These are phyloP conservation scores for Podabrus alpinus DNA, from an alignment of 2,888 invertebrate species.

Conservation along the genomic window DNA sequence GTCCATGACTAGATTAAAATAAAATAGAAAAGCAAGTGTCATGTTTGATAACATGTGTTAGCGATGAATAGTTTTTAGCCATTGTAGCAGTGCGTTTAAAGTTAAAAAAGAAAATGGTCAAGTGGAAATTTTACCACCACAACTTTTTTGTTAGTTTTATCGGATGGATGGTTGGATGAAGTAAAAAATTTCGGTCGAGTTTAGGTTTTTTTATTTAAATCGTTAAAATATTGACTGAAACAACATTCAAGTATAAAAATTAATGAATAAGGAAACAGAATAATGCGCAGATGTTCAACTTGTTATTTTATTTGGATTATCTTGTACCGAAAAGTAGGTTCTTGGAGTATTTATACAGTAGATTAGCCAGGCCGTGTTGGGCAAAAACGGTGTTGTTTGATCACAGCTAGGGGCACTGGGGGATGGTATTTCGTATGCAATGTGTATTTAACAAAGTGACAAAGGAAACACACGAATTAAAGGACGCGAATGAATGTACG, in stretches of 20 bases:
- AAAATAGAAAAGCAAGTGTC: slow-evolving; percentile 44
- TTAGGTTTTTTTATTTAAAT: slow-evolving; percentile 8
- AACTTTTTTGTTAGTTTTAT: not conserved
- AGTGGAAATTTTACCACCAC: not conserved
- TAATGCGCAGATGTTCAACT: slow-evolving; percentile 43
- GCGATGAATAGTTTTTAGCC: slow-evolving; percentile 35
- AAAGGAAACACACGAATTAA: slow-evolving; percentile 42
- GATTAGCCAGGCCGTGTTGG: slow-evolving; percentile 49
- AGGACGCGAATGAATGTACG: slow-evolving; percentile 35
- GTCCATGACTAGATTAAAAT: slow-evolving; percentile 37
- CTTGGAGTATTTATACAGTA: slow-evolving; percentile 54
- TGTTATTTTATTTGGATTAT: slow-evolving; percentile 48
- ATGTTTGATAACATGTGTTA: slow-evolving; percentile 50
- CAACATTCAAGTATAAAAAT: slow-evolving; percentile 28
- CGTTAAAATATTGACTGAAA: slow-evolving; percentile 32
- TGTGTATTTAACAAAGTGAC: slow-evolving; percentile 49
- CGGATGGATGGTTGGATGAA: no score
- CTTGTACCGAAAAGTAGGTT: slow-evolving; percentile 44
- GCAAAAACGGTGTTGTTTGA: slow-evolving; percentile 52
- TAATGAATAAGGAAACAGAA: slow-evolving; percentile 44
- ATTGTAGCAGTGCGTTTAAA: not conserved
- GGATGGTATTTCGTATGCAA: slow-evolving; percentile 46
- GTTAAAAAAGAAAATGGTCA: no score
- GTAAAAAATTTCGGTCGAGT: not conserved
- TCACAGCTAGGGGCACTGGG: slow-evolving; percentile 39